Percentiles rank a stretch among this genome's conserved stretches.
phyloP scores from a whole-genome alignment of 2,888 invertebrate species.

The Sturmia bella region DNA sequence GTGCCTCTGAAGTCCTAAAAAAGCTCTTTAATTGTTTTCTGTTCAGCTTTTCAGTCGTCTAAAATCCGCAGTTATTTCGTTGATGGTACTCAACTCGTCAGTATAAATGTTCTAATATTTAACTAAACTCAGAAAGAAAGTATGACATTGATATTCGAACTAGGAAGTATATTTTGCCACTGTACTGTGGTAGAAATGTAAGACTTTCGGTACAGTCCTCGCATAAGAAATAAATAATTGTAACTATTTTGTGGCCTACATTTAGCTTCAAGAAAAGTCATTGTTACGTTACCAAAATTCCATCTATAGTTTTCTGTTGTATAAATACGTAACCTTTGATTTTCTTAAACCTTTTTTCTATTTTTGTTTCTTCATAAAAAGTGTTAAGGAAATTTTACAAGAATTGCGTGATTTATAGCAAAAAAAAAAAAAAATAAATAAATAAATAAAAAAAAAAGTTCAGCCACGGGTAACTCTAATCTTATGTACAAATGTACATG shows the following conservation, averaged over 20 bases:
- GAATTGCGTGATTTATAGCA: conserved; percentile 68
- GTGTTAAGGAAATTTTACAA: conserved; percentile 54
- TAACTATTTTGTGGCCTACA: conserved; percentile 52
- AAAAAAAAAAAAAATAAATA: conserved; percentile 19
- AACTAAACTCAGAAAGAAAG: no score
- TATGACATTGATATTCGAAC: no score
- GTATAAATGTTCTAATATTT: no score
- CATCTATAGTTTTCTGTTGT: conserved; percentile 12
- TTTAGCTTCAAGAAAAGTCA: conserved; percentile 52
- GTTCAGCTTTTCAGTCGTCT: no score
- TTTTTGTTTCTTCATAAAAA: conserved; percentile 10
- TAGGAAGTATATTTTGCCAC: no score
- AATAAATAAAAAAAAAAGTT: conserved; percentile 12
- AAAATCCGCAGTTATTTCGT: no score
- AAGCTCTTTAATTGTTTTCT: no score
- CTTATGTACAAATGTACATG: conserved; percentile 23
- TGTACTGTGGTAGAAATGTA: not conserved
- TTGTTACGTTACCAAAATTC: conserved; percentile 31
- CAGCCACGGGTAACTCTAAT: conserved; percentile 36
- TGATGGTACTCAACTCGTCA: no score
- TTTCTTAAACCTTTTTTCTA: conserved; percentile 4
- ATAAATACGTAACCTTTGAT: conserved; percentile 60
- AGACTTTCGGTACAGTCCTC: not conserved
- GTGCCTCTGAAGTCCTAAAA: no score
- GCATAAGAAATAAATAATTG: conserved; percentile 1